These are phyloP conservation scores for Aphelocoma californica DNA, from an alignment of 2,797 vertebrate genomes.

Conservation along the genomic window DNA sequence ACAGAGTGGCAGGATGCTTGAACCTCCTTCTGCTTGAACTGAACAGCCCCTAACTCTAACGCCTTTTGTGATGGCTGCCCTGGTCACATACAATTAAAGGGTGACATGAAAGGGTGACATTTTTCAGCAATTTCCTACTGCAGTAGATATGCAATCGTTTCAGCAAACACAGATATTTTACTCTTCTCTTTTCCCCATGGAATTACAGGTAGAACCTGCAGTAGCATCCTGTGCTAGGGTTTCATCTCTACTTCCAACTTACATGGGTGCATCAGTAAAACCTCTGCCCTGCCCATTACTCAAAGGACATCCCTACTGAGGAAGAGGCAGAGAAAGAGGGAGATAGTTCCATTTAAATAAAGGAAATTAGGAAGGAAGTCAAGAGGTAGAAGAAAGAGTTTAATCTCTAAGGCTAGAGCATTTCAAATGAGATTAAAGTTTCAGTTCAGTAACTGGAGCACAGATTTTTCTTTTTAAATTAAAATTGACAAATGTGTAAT, in stretches of 20 bases:
- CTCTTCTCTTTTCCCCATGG: background rate
- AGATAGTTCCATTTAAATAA: background rate
- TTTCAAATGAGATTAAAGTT: background rate
- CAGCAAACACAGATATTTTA: background rate
- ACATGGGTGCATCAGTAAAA: background rate
- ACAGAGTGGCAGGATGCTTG: background rate
- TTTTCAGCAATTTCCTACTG: background rate
- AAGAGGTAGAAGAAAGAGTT: background rate
- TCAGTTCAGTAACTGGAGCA: background rate
- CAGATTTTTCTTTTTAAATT: background rate
- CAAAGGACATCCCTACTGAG: background rate
- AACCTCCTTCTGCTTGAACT: background rate
- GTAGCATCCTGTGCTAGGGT: background rate
- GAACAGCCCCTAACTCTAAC: background rate
- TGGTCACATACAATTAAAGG: background rate
- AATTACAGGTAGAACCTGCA: background rate
- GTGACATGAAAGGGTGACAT: background rate
- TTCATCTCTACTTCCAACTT: background rate
- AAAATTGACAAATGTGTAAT: background rate
- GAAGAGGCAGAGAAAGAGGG: background rate
- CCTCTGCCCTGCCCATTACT: background rate
- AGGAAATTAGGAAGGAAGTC: background rate
- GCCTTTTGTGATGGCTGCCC: background rate
- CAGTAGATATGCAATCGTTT: background rate
- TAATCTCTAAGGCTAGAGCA: background rate